Evolutionary conservation across 2,113 vertebrate genomes (phyloP), one percentile per base, ranked within the genome.

Genomic region (Kryptolebias marmoratus): DNA sequence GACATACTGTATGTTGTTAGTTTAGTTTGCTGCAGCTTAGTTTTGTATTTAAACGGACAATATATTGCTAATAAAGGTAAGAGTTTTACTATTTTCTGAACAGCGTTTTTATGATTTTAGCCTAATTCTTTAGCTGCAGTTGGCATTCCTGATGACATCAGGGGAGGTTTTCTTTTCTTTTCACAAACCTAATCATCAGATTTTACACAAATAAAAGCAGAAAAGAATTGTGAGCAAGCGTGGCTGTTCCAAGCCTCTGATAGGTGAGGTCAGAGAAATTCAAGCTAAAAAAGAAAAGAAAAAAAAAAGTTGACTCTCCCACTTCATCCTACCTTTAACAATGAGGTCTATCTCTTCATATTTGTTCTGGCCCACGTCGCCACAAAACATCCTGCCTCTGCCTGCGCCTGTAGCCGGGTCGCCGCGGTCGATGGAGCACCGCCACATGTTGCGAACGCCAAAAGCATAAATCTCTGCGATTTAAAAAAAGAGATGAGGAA

Each of bases 371-470:
- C 95, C 94, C 8, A 95, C 95, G 10, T 95, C 95, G 0, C 95
- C 95, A 12, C 95, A 95, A 68, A 95, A 79, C 90, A 95, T 87
- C 50, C 94, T 82, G 42, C 95, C 93, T 18, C 75, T 74, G 11
- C 94, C 94, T 3, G 31, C 53, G 1, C 80, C 86, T 1, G 92
- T 93, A 3, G 50, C 2, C 0, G 88, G 81, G 65, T 95, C 93
- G 1, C 94, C 94, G 0, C 94, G 92, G 89, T 95, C 94, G 15
- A 95, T 83, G 32, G 94, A 95, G 84, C 95, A 95, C 18, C 94
- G 92, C 95, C 95, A 95, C 95, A 95, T 95, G 85, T 95, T 95
- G 54, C 95, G 93, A 55, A 95, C 94, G 0, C 95, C 94, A 14
- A 93, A 95, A 8, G 95, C 95, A 44, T 92, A 95, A 71, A 95